Base-by-base conservation (phyloP, 2,113 vertebrate species). In the Anser cygnoides region DNA sequence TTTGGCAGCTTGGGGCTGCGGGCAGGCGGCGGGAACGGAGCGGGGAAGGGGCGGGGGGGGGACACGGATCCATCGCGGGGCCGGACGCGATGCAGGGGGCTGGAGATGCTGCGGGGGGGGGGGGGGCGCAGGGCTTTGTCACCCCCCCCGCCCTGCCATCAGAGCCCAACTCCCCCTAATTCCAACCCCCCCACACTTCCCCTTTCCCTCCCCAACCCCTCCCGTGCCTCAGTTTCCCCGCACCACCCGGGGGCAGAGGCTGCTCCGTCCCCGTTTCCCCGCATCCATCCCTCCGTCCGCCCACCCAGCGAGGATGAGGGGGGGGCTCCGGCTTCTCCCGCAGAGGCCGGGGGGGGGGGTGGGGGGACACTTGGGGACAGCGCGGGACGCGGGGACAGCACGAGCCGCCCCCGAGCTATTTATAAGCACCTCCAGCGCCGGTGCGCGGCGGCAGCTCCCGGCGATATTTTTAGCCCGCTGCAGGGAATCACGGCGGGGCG, bases 401-500 rank as follows among this genome's bases (percentile, higher is more conserved):
- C 0, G 70, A 68, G 50, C 87, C 26, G 21, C 43, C 61, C 35
- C 91, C 14, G 10, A 29, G 55, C 94, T 95, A 96, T 95, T 96
- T 87, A 95, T 93, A 90, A 74, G 66, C 85, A 7, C 46, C 84
- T 78, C 90, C 55, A 0, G 90, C 4, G 94, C 94, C 89, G 80
- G 95, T 79, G 93, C 39, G 80, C 84, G 15, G 92, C 29, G 68
- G 95, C 93, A 68, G 96, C 97, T 95, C 93, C 90, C 7, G 15
- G 90, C 50, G 95, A 79, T 97, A 95, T 97, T 97, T 97, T 97
- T 96, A 97, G 93, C 86, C 84, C 10, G 49, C 93, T 91, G 94
- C 96, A 87, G 90, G 94, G 95, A 96, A 94, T 72, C 95, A 71
- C 80, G 46, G 95, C 2, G 46, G 20, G 19, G 84, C 14, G 46